Evolutionary conservation across 1,140 invertebrate genomes (phyloP).

Genomic region (Orchestia grillus): DNA sequence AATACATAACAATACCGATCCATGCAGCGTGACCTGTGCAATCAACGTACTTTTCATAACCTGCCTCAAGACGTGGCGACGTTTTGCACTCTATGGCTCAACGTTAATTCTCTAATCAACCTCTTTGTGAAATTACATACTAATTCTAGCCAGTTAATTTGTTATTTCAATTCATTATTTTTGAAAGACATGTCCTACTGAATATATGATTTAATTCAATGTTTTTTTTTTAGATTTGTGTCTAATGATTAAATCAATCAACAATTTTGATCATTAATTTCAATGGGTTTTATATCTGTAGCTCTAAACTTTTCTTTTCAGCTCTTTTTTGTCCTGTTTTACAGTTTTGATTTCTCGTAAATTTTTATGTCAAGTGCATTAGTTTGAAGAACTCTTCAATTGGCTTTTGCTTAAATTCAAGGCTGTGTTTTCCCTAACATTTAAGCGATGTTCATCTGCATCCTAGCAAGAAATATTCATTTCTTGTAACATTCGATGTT

Average conservation of each 20-base stretch:
- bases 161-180: background rate
- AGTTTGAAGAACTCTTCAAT: background rate
- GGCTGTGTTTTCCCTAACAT: background rate
- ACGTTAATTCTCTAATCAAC: background rate
- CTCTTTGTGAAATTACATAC: background rate
- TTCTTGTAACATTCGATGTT: background rate
- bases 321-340: background rate
- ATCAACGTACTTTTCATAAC: background rate
- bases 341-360: background rate
- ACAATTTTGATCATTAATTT: background rate
- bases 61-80: background rate
- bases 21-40: background rate
- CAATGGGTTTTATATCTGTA: background rate
- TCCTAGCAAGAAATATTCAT: background rate
- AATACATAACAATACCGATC: background rate
- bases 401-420: background rate
- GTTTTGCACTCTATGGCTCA: background rate
- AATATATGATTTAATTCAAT: background rate
- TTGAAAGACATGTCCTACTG: background rate
- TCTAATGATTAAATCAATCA: background rate
- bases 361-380: background rate
- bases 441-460: background rate
- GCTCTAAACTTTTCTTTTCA: background rate
- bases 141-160: background rate
- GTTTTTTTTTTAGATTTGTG: background rate